These are phyloP conservation scores for Protaetia brevitarsis DNA, from an alignment of 1,140 invertebrate genomes.

Conservation along the genomic window DNA sequence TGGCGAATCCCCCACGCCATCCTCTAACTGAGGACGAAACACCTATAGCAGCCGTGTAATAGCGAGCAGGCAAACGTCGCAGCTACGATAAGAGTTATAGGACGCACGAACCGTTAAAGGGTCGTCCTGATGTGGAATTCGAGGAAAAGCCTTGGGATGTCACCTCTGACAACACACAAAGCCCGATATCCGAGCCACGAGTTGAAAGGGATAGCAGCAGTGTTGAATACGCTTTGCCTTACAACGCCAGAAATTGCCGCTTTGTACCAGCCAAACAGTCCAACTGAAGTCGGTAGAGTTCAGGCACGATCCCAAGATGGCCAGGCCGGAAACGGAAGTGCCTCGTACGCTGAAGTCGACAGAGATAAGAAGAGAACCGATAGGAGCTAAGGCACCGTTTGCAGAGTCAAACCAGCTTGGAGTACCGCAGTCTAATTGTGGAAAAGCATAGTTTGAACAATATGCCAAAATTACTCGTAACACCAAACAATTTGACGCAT, in stretches of 20 bases:
- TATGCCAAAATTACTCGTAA: background rate
- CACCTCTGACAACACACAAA: background rate
- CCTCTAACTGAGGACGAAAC: conserved; percentile 30
- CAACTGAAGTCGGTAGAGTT: conserved; percentile 1
- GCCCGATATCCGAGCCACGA: conserved; percentile 37
- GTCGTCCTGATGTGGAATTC: conserved; percentile 72
- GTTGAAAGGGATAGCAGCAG: conserved; percentile 26
- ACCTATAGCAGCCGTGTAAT: conserved; percentile 29
- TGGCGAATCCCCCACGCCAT: conserved; percentile 26
- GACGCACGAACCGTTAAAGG: conserved; percentile 76
- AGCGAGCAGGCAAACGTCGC: conserved; percentile 53
- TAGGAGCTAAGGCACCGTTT: background rate
- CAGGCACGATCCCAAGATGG: background rate
- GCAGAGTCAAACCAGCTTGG: conserved; percentile 40
- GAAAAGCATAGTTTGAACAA: background rate
- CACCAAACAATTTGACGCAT: no score
- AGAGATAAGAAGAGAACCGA: conserved; percentile 8
- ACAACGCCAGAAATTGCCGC: background rate
- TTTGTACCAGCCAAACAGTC: background rate
- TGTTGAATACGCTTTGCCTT: background rate
- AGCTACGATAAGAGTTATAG: conserved; percentile 76
- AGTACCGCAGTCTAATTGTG: conserved; percentile 37
- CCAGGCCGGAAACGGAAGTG: background rate
- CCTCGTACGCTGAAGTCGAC: conserved; percentile 1
- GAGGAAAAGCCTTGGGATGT: conserved; percentile 74